Evolutionary conservation across 2,888 invertebrate species (phyloP).

Genomic region (Resseliella maxima): DNA sequence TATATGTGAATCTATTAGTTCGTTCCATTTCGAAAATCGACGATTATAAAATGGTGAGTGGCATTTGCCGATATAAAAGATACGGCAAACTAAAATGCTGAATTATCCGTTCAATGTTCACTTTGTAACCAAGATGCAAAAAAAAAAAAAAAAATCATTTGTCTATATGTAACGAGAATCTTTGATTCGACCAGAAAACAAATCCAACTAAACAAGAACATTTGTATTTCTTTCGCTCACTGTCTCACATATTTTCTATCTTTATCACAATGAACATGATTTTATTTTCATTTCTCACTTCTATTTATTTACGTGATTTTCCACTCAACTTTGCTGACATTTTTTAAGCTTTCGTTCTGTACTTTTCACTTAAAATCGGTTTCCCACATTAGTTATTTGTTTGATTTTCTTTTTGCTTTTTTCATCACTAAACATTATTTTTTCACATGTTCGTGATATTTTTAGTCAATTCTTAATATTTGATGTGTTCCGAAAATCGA

Average conservation of each 20-base stretch:
- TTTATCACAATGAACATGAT: constrained; percentile 18
- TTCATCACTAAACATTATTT: not conserved
- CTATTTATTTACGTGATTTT: constrained; percentile 38
- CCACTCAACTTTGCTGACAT: not conserved
- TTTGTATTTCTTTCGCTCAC: not conserved
- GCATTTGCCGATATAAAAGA: constrained; percentile 58
- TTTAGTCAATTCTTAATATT: not conserved
- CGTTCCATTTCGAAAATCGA: constrained; percentile 99
- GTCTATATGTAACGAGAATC: constrained; percentile 5
- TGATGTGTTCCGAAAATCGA: not conserved
- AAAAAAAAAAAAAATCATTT: not conserved
- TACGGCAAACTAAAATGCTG: not conserved
- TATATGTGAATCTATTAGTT: constrained; percentile 94
- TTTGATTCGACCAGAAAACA: constrained; percentile 22
- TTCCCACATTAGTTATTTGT: not conserved
- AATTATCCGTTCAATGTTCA: constrained; percentile 21
- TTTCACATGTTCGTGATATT: constrained; percentile 13
- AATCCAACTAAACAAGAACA: not conserved
- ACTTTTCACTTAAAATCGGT: not conserved
- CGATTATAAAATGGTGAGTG: constrained; percentile 99
- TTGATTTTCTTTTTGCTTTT: not conserved
- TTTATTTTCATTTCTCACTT: not conserved
- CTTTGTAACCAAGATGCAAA: not conserved
- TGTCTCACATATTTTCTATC: constrained; percentile 8
- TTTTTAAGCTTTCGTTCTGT: not conserved